Conservation (phyloP, 2,113 vertebrate species). For the Sardina pilchardus region DNA sequence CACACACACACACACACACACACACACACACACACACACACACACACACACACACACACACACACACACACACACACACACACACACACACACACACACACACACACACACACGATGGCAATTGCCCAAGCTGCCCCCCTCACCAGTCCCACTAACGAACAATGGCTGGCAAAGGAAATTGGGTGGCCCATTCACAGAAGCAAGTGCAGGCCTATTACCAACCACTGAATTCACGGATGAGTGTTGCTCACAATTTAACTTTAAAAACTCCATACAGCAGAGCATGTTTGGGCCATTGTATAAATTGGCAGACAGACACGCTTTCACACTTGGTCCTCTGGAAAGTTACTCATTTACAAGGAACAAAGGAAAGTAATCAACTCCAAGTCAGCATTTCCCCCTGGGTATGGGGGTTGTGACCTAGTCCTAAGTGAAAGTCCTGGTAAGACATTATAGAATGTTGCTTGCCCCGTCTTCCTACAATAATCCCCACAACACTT, state of each 20-base stretch:
- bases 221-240: conserved; percentile 26
- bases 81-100: not conserved
- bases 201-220: not conserved
- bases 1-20: not conserved
- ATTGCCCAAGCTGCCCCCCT: not conserved
- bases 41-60: no score
- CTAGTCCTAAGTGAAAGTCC: not conserved
- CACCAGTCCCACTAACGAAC: conserved; percentile 26
- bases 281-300: not conserved
- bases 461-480: not conserved
- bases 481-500: not conserved
- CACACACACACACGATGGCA: not conserved
- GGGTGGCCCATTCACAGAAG: not conserved
- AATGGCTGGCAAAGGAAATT: conserved; percentile 8
- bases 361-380: not conserved
- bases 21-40: not conserved
- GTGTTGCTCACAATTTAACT: not conserved
- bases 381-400: not conserved
- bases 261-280: not conserved
- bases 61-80: no score
- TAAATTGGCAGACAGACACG: not conserved
- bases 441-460: not conserved
- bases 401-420: not conserved
- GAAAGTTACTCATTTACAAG: not conserved
- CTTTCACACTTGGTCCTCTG: not conserved